Percentiles rank a stretch among this genome's conserved stretches.
These are phyloP conservation scores for Parnassius smintheus DNA, from an alignment of 2,888 invertebrate genomes.

Conservation along the genomic window DNA sequence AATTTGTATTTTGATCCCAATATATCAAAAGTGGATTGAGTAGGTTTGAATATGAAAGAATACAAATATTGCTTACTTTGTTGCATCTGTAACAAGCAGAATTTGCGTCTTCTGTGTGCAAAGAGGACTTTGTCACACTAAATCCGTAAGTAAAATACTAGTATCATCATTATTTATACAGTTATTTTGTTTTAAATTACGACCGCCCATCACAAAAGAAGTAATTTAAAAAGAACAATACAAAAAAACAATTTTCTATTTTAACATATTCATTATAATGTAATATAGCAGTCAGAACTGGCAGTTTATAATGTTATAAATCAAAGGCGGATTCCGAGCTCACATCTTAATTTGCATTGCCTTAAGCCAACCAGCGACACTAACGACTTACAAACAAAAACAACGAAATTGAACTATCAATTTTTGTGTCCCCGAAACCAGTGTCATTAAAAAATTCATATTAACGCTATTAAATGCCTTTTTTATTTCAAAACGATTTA, in stretches of 20 bases:
- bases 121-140: too few relatives aligned
- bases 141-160: too few relatives aligned
- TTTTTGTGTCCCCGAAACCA: conserved; percentile 55
- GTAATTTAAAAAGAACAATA: conserved; percentile 18
- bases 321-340: conserved; percentile 60
- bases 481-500: conserved; percentile 35
- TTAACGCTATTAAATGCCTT: conserved; percentile 52
- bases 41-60: too few relatives aligned
- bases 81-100: too few relatives aligned
- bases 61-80: too few relatives aligned
- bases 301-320: conserved; percentile 61
- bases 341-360: conserved; percentile 76
- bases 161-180: too few relatives aligned
- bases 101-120: too few relatives aligned
- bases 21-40: too few relatives aligned
- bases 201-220: conserved; percentile 4
- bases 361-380: conserved; percentile 60
- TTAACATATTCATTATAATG: conserved; percentile 20
- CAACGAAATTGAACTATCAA: conserved; percentile 71
- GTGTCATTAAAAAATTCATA: conserved; percentile 52
- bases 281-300: conserved; percentile 28
- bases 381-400: conserved; percentile 71
- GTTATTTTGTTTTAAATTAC: background rate
- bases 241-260: conserved; percentile 14
- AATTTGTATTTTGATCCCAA: too few relatives aligned